Conservation (phyloP, 2,797 vertebrate species). For the Bradypodion ventrale region DNA sequence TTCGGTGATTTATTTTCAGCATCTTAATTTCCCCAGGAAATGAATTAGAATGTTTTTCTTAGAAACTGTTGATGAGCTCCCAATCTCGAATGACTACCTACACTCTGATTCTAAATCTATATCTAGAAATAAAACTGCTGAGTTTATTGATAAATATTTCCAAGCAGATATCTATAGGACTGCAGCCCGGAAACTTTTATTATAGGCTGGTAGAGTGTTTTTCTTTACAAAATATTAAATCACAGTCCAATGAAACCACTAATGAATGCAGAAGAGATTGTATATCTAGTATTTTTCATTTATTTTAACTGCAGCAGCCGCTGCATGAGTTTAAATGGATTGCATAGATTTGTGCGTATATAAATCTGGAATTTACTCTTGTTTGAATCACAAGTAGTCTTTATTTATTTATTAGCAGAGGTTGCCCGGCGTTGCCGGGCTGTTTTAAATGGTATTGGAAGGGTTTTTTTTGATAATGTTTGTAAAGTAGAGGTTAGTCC, state of each 20-base stretch:
- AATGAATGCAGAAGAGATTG: neutral
- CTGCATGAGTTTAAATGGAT: neutral
- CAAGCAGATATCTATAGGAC: neutral
- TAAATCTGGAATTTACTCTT: neutral
- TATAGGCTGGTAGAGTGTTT: neutral
- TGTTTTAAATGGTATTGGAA: too few species aligned
- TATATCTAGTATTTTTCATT: neutral
- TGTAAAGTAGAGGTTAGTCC: too few species aligned
- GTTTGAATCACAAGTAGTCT: neutral
- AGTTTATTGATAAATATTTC: slow-evolving; percentile 2
- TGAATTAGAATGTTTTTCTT: neutral
- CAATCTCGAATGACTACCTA: neutral
- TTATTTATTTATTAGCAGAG: too few species aligned
- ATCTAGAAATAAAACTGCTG: neutral
- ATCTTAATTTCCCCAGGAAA: slow-evolving; percentile 20
- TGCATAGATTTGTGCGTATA: neutral
- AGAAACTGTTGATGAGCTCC: neutral
- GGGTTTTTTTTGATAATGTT: too few species aligned
- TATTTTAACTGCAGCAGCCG: neutral
- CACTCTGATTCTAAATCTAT: neutral
- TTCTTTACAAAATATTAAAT: slow-evolving; percentile 2
- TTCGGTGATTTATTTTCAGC: neutral
- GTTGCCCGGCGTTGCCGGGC: too few species aligned
- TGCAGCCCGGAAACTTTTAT: neutral
- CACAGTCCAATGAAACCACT: neutral